Conservation (phyloP, 1,140 invertebrate species). For the Cyphomyrmex costatus region DNA sequence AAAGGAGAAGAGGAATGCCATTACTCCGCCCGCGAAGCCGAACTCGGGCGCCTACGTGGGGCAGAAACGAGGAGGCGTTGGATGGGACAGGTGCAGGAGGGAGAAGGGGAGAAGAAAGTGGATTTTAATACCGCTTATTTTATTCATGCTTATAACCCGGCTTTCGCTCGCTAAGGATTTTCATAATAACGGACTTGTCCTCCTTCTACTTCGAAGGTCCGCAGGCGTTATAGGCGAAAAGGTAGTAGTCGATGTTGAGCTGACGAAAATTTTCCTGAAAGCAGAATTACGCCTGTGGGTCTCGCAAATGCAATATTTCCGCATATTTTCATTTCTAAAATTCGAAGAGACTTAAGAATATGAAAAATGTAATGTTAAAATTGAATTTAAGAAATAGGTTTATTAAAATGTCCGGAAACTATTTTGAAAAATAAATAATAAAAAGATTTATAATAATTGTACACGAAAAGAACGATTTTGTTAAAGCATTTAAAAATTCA, state of each 20-base stretch:
- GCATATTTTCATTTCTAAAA: slow-evolving; percentile 26
- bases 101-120: slow-evolving; percentile 56
- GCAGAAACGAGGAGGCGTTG: slow-evolving; percentile 48
- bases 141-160: slow-evolving; percentile 75
- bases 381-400: not conserved
- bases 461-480: too few relatives aligned
- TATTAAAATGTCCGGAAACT: too few relatives aligned
- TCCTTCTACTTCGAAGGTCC: slow-evolving; percentile 5
- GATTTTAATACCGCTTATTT: slow-evolving; percentile 76
- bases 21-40: slow-evolving; percentile 66
- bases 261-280: slow-evolving; percentile 51
- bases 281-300: not conserved
- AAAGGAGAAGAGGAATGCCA: slow-evolving; percentile 72
- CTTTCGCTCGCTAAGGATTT: slow-evolving; percentile 70
- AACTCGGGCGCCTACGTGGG: slow-evolving; percentile 34
- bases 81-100: slow-evolving; percentile 49
- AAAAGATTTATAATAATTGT: not conserved
- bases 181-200: slow-evolving; percentile 73
- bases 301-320: slow-evolving; percentile 17
- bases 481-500: too few relatives aligned
- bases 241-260: slow-evolving; percentile 55
- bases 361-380: not conserved
- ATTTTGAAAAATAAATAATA: not conserved
- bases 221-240: slow-evolving; percentile 62
- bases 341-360: not conserved